Conservation (phyloP, 2,113 vertebrate genomes). For the Pelvicachromis taeniatus region DNA sequence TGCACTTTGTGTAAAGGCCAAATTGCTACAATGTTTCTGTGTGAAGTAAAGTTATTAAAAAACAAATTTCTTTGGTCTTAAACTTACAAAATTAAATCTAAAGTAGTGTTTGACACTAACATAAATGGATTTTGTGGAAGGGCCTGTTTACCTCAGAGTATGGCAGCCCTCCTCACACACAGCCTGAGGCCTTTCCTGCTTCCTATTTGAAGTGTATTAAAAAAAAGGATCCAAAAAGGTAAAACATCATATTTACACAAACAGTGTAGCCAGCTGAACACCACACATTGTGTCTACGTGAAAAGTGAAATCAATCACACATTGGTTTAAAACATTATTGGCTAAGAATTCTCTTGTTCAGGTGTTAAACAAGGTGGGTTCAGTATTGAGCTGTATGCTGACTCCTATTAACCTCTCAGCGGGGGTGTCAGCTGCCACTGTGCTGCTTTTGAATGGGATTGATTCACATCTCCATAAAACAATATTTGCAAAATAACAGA, state of each 20-base stretch:
- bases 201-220: not conserved
- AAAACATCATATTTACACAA: not conserved
- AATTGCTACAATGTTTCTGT: not conserved
- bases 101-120: constrained; percentile 26
- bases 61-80: not conserved
- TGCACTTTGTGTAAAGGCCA: not conserved
- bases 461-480: not conserved
- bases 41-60: not conserved
- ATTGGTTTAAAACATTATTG: constrained; percentile 28
- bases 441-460: not conserved
- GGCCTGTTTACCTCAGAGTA: constrained; percentile 5
- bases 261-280: not conserved
- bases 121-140: constrained; percentile 3
- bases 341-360: constrained; percentile 40
- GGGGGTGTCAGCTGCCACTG: not conserved
- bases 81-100: not conserved
- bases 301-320: constrained; percentile 26
- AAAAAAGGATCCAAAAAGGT: not conserved
- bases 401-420: constrained; percentile 14
- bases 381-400: constrained; percentile 39
- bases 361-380: constrained; percentile 14
- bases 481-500: not conserved
- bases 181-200: constrained; percentile 15
- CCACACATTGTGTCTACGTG: not conserved
- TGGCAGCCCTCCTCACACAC: not conserved